Conservation (phyloP, 1,140 invertebrate species). For the Patella vulgata region DNA sequence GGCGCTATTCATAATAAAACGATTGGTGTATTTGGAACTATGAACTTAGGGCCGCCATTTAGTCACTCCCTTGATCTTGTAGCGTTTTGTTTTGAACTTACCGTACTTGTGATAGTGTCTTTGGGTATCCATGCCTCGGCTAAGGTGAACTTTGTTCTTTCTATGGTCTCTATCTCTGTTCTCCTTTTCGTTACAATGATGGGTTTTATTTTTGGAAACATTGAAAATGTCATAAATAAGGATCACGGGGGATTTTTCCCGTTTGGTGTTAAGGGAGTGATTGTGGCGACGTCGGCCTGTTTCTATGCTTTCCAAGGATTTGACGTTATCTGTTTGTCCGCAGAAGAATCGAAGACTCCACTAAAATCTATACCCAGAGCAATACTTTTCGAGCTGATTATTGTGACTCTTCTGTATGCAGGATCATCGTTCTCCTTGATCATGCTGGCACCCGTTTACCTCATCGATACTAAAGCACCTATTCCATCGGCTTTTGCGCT, state of each 20-base stretch:
- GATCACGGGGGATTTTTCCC: slow-evolving; percentile 53
- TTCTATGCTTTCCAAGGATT: slow-evolving; percentile 62
- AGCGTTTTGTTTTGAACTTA: slow-evolving; percentile 31
- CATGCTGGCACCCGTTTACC: slow-evolving; percentile 42
- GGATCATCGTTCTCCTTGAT: slow-evolving; percentile 44
- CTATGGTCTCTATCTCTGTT: slow-evolving; percentile 30
- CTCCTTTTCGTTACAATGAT: slow-evolving; percentile 68
- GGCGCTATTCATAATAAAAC: slow-evolving; percentile 43
- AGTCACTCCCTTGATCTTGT: slow-evolving; percentile 34
- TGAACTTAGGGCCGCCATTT: slow-evolving; percentile 25
- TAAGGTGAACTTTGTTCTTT: slow-evolving; percentile 40
- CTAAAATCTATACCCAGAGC: slow-evolving; percentile 50
- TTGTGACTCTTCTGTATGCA: slow-evolving; percentile 53
- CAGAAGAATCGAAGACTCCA: slow-evolving; percentile 80
- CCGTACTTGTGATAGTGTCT: slow-evolving; percentile 45
- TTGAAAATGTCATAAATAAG: slow-evolving; percentile 34
- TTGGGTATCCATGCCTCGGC: slow-evolving; percentile 43
- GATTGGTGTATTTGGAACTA: slow-evolving; percentile 54
- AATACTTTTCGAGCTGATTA: slow-evolving; percentile 43
- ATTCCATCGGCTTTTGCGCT: slow-evolving; percentile 84
- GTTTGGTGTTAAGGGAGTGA: slow-evolving; percentile 45
- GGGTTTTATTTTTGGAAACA: slow-evolving; percentile 68
- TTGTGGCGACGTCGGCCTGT: slow-evolving; percentile 46
- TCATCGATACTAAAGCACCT: slow-evolving; percentile 78
- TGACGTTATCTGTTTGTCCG: slow-evolving; percentile 84